Evolutionary conservation across 2,797 vertebrate genomes (phyloP).

Genomic region (Gymnoscopelus braueri): DNA sequence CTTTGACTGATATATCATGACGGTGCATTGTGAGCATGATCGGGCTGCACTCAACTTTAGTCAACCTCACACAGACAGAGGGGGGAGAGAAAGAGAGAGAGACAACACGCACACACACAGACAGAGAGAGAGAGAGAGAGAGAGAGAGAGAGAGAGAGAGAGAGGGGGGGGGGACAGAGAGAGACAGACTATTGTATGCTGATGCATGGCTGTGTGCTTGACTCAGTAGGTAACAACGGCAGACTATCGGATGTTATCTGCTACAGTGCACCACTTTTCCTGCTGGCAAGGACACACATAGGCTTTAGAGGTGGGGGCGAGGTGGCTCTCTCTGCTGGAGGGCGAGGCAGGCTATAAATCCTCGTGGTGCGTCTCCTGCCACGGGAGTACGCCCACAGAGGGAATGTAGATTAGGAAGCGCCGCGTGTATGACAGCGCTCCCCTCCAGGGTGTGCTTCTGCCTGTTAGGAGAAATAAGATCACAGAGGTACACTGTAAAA

Average conservation of each 20-base stretch:
- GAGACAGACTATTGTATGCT: not conserved
- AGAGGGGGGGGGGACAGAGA: conserved; percentile 10
- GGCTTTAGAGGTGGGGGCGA: conserved; percentile 29
- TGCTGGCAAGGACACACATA: conserved; percentile 65
- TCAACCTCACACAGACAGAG: conserved; percentile 24
- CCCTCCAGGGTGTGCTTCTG: conserved; percentile 2
- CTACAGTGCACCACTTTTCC: conserved; percentile 73
- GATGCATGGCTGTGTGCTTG: conserved; percentile 33
- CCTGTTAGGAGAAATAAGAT: not conserved
- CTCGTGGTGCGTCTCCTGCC: conserved; percentile 35
- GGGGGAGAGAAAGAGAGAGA: not conserved
- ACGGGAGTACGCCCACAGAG: conserved; percentile 27
- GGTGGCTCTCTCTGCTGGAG: conserved; percentile 19
- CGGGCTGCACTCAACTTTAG: conserved; percentile 17
- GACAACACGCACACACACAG: conserved; percentile 12
- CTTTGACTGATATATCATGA: conserved; percentile 29
- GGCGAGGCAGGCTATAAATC: conserved; percentile 42
- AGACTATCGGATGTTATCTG: conserved; percentile 67
- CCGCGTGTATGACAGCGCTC: conserved; percentile 2
- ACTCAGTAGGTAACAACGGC: conserved; percentile 47
- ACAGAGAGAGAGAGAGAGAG: conserved; percentile 19
- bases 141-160: conserved; percentile 22
- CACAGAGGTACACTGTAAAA: no score
- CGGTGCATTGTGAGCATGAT: conserved; percentile 28
- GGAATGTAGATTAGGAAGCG: conserved; percentile 35